Base-by-base conservation (phyloP, 2,888 invertebrate genomes). In the Parnassius orleans region DNA sequence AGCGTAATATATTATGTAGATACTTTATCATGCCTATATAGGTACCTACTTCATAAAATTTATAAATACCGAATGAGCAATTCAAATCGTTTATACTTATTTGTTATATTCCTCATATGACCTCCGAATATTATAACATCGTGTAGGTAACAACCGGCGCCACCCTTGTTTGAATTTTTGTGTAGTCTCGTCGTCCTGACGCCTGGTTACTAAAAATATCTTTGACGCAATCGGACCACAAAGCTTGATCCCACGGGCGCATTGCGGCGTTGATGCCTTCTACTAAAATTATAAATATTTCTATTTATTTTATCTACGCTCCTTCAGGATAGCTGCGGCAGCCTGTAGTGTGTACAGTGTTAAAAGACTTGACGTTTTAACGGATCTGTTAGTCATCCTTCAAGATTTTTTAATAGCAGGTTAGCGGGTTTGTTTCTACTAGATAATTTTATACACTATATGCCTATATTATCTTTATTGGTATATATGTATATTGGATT, bases 251-350 rank as follows among this genome's bases (percentile, higher is more conserved):
- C 84, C 87, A 86, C 85, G 86, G 80, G 74, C 76, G 70, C 74
- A 68, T 72, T 65, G 53, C 66, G 63, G 63, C 69, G 67, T 70
- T 73, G 70, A 72, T 69, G 72, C 73, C 73, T 72, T 70, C 70
- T 76, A 73, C 76, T 67, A 75, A 78, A 79, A 83, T 84, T 82
- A 85, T 89, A 88, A 88, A 89, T 89, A 89, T 89, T 90, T 86
- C 19, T 83, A 87, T 83, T 77, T 82, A 82, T 84, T 85, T 83
- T 81, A 84, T 81, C 80, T 74, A 73, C 74, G 75, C 77, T 73
- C 75, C 71, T 72, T 72, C 75, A 54, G 54, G 75, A 75, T 77
- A 74, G 73, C 72, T 74, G 72, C 64, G 71, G 66, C 67, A 68
- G 33, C 33, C 33, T 33, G 74, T 43, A 2, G 73, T 75, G 84